Base-by-base conservation (phyloP, 2,888 invertebrate genomes). In the Hirudinaria manillensis region DNA sequence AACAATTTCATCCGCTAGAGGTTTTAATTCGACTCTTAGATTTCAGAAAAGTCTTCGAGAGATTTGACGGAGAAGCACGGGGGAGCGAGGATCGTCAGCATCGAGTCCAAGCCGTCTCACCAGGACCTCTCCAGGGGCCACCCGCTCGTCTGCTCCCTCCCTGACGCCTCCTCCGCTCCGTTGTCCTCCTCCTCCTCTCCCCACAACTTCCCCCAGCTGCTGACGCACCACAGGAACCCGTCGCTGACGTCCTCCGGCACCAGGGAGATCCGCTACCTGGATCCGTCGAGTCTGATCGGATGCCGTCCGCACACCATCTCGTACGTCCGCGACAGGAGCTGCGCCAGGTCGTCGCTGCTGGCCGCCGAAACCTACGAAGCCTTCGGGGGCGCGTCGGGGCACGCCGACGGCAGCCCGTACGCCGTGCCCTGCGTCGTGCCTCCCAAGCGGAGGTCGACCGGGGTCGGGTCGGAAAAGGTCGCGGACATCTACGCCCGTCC, bases 401-500 rank as follows among this genome's bases (percentile, higher is more conserved):
- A 29, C 7, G 24, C 24, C 24, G 19, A 61, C 10, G 61, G 61
- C 55, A 74, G 45, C 66, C 75, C 45, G 0, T 75, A 75, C 13
- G 75, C 75, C 10, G 71, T 75, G 24, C 75, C 75, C 19, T 75
- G 75, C 24, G 24, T 75, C 19, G 29, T 75, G 27, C 32, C 32
- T 10, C 32, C 32, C 29, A 56, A 56, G 32, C 29, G 75, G 19
- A 36, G 66, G 21, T 34, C 34, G 36, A 29, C 32, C 34, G 24
- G 32, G 27, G 53, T 53, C 2, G 70, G 56, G 0, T 56, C 29
- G 61, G 55, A 36, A 36, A 75, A 75, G 45, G 75, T 75, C 4
- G 75, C 75, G 24, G 75, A 75, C 32, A 75, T 75, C n/a, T 75
- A 75, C 32, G 70, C 75, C 38, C 70, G 75, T n/a, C 75, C 75